Evolutionary conservation across 2,888 invertebrate genomes (phyloP).

Genomic region (Kuschelorhynchus macadamiae): DNA sequence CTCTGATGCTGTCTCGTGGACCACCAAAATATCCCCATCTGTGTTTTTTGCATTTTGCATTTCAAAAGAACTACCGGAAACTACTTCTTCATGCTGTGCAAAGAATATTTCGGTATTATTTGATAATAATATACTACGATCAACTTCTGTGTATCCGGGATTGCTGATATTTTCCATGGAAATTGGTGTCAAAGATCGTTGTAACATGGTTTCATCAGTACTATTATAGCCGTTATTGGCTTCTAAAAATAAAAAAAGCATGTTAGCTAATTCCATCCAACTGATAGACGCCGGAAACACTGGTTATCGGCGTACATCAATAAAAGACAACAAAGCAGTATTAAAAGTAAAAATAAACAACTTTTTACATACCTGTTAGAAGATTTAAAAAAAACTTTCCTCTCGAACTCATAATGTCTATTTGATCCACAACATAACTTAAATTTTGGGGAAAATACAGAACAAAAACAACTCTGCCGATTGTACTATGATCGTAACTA

Average conservation of each 20-base stretch:
- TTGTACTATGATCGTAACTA: no score
- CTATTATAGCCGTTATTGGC: not conserved
- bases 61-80: not conserved
- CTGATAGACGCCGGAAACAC: no score
- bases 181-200: constrained; percentile 13
- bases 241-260: no score
- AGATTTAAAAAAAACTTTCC: not conserved
- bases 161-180: not conserved
- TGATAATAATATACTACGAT: not conserved
- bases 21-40: constrained; percentile 4
- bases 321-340: no score
- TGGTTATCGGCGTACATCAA: no score
- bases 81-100: constrained; percentile 13
- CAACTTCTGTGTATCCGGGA: constrained; percentile 15
- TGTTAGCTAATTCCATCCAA: no score
- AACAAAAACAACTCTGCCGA: no score
- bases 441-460: no score
- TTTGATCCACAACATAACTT: no score
- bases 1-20: constrained; percentile 2
- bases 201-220: constrained; percentile 6
- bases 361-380: not conserved
- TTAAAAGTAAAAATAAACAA: not conserved
- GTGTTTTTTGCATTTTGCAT: constrained; percentile 4
- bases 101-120: not conserved
- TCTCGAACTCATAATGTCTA: constrained; percentile 1